Evolutionary conservation across 1,140 invertebrate genomes (phyloP), one percentile per base, ranked within the genome.

Genomic region (Harlomillsia oculata): DNA sequence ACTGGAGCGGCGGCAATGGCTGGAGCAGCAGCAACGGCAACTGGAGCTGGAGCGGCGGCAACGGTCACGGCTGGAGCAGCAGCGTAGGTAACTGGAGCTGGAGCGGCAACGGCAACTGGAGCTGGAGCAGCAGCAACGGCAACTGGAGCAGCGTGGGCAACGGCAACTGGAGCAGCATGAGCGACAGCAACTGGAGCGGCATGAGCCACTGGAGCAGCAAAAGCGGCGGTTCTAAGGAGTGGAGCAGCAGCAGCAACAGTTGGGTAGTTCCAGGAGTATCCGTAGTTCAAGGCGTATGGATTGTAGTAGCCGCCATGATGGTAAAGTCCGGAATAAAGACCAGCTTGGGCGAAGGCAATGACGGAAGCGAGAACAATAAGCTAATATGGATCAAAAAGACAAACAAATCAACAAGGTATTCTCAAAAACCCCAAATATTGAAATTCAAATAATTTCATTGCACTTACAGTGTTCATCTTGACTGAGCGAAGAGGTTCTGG

Each of bases 301-400:
- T 64, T 34, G 71, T 65, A 57, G 66, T 65, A 25, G 60, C 56
- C 21, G 62, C 45, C 45, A 20, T 32, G 63, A 60, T 67, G 45
- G 46, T 58, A 20, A n/a, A n/a, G n/a, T n/a, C n/a, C n/a, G n/a
- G n/a, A n/a, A n/a, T n/a, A n/a, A n/a, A n/a, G n/a, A 53, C 75
- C 75, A 48, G 72, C 74, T 20, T 68, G 71, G 61, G 72, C 69
- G 25, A 69, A 68, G 44, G 70, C 69, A 55, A 76, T 62, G 43
- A 66, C 60, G 58, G 73, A 75, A 34, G 66, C 70, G 30, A 78
- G 53, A 20, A 78, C 56, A 51, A 75, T 56, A 41, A 77, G 46
- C 78, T 79, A 66, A 6, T 69, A 44, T 21, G 4, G 20, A 26
- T 13, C 2, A 21, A 44, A 44, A 44, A 13, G n/a, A 30, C 9